Base-by-base conservation (phyloP, 1,140 invertebrate species). In the Diachasmimorpha longicaudata region DNA sequence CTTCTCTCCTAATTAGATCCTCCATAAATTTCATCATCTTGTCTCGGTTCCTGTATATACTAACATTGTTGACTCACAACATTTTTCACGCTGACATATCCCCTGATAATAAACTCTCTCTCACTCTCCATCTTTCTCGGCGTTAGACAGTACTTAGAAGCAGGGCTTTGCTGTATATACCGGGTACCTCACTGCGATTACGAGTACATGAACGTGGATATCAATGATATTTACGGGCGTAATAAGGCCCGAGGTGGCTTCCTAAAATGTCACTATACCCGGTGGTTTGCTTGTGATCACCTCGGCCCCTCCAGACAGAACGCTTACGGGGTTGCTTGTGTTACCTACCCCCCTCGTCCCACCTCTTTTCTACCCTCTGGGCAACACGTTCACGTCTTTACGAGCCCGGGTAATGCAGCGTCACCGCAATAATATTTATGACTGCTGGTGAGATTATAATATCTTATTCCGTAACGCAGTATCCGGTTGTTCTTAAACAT, bases 391-490 rank as follows among this genome's bases (percentile, higher is more conserved):
- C 70, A 79, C 80, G 80, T 82, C 44, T 85, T 85, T 85, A 85
- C 83, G 80, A 79, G 81, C 82, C 73, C 78, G 78, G 77, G 79
- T 81, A 83, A 81, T 81, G 81, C 82, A 78, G 79, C 82, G 83
- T 84, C 83, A 79, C 83, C 78, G 83, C 79, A 79, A 77, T 79
- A 81, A 84, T 85, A 85, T 84, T 85, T 85, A 85, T 79, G 79
- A 42, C 74, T 72, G 52, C 23, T 75, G 76, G 74, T 80, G 79
- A 83, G 84, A 85, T 84, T 84, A 84, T 84, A 84, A 85, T 85
- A 84, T 84, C 83, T 84, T 84, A 84, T 84, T 84, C 80, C 81
- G 81, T 78, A 79, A 79, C 79, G 80, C 66, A 68, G 81, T 84
- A 84, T 84, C 82, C 82, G 82, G 81, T 83, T 84, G 73, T 83